Conservation (phyloP, 2,797 vertebrate species). For the Enteromius paludinosus region DNA sequence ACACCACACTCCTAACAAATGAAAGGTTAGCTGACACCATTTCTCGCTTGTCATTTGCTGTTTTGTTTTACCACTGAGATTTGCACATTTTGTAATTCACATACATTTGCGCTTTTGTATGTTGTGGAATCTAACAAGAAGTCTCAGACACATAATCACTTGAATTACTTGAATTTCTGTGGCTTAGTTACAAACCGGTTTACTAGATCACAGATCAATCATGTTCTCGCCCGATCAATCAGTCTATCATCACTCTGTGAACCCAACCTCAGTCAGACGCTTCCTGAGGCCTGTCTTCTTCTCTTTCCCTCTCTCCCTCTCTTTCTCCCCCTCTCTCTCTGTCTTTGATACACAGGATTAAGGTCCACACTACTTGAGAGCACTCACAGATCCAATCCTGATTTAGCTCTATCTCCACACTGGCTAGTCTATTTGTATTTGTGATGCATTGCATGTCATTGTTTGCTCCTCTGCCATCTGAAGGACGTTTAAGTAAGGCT, state of each 20-base stretch:
- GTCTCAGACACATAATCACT: neutral
- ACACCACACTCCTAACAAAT: neutral
- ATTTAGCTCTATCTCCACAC: slow-evolving; percentile 12
- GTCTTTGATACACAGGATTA: slow-evolving; percentile 51
- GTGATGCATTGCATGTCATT: slow-evolving; percentile 41
- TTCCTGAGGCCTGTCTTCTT: slow-evolving; percentile 1
- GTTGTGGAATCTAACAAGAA: neutral
- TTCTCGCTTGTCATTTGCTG: neutral
- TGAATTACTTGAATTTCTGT: slow-evolving; percentile 17
- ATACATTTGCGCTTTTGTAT: neutral
- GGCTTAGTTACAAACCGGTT: slow-evolving; percentile 13
- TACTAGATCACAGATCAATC: slow-evolving; percentile 30
- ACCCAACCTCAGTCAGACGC: slow-evolving; percentile 10
- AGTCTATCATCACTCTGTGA: slow-evolving; percentile 34
- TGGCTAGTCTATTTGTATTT: neutral
- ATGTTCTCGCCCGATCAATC: slow-evolving; percentile 38
- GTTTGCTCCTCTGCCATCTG: slow-evolving; percentile 40
- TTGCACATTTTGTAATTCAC: neutral
- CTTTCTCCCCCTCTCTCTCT: slow-evolving; percentile 37
- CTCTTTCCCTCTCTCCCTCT: slow-evolving; percentile 17
- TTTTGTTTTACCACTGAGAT: slow-evolving; percentile 29
- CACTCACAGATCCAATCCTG: slow-evolving; percentile 4
- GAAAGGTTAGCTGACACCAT: slow-evolving; percentile 13
- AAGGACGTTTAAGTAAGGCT: slow-evolving; percentile 5
- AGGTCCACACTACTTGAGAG: slow-evolving; percentile 22